Conservation (phyloP, 2,888 invertebrate species). For the Spialia ferax region DNA sequence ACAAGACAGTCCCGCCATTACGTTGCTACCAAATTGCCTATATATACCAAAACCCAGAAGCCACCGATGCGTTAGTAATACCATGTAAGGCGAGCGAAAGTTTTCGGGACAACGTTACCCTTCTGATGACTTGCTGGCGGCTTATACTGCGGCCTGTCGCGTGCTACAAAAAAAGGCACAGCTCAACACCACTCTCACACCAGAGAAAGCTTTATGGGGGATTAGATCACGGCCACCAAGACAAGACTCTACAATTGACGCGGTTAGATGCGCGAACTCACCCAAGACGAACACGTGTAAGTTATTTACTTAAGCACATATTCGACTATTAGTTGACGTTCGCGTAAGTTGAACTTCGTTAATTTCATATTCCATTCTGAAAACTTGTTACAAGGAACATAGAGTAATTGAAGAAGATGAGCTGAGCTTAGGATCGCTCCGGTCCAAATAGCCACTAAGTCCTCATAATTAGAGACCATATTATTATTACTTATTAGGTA, state of each 20-base stretch:
- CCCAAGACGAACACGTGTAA: slow-evolving; percentile 44
- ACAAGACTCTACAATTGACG: slow-evolving; percentile 46
- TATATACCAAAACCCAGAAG: slow-evolving; percentile 76
- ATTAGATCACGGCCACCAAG: slow-evolving; percentile 46
- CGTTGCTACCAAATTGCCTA: slow-evolving; percentile 66
- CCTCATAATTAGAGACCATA: slow-evolving; percentile 7
- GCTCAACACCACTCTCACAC: slow-evolving; percentile 77
- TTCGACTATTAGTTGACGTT: slow-evolving; percentile 43
- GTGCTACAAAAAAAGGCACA: slow-evolving; percentile 82
- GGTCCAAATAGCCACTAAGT: slow-evolving; percentile 22
- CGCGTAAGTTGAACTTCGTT: slow-evolving; percentile 22
- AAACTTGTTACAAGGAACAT: slow-evolving; percentile 41
- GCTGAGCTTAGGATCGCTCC: slow-evolving; percentile 12
- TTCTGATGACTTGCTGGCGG: slow-evolving; percentile 80
- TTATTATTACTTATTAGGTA: slow-evolving; percentile 20
- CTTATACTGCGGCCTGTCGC: slow-evolving; percentile 74
- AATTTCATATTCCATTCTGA: slow-evolving; percentile 18
- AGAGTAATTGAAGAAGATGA: slow-evolving; percentile 13
- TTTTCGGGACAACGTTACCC: slow-evolving; percentile 77
- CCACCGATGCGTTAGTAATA: slow-evolving; percentile 73
- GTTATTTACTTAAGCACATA: slow-evolving; percentile 44
- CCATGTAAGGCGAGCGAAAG: slow-evolving; percentile 67
- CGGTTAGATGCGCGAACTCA: slow-evolving; percentile 44
- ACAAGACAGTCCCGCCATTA: slow-evolving; percentile 70
- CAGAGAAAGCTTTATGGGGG: slow-evolving; percentile 53